phyloP scores from a whole-genome alignment of 1,140 invertebrate genomes.

The Brachystomella parvula region DNA sequence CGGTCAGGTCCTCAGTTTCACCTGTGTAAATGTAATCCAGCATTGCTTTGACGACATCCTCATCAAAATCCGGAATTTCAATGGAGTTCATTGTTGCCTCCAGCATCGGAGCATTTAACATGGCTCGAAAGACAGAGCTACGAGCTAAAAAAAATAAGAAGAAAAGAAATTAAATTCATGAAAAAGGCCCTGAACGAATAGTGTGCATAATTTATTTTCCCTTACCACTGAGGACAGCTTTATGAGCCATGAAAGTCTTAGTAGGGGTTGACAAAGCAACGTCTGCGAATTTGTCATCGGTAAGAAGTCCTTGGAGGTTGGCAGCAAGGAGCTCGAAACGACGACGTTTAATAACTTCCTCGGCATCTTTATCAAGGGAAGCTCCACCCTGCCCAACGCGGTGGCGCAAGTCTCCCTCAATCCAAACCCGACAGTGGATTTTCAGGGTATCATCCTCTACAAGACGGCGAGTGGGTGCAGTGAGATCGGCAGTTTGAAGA shows the following conservation, averaged over 20 bases:
- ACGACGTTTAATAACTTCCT: constrained; percentile 22
- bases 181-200: neutral
- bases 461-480: constrained; percentile 21
- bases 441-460: constrained; percentile 34
- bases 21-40: constrained; percentile 36
- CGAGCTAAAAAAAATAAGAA: constrained; percentile 26
- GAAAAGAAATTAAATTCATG: neutral
- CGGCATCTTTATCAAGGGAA: constrained; percentile 2
- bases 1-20: constrained; percentile 22
- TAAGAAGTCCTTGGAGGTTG: constrained; percentile 25
- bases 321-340: constrained; percentile 17
- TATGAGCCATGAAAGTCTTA: constrained; percentile 33
- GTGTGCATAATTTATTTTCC: neutral
- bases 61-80: constrained; percentile 36
- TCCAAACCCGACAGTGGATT: constrained; percentile 35
- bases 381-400: constrained; percentile 25
- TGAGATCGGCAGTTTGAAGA: constrained; percentile 25
- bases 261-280: constrained; percentile 21
- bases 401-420: constrained; percentile 35
- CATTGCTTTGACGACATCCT: constrained; percentile 36
- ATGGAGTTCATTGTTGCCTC: constrained; percentile 24
- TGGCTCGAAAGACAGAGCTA: constrained; percentile 31
- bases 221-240: constrained; percentile 32
- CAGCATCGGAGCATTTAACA: constrained; percentile 27
- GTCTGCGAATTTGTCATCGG: constrained; percentile 22